Evolutionary conservation across 2,797 vertebrate genomes (phyloP).

Genomic region (Xenopus petersii): DNA sequence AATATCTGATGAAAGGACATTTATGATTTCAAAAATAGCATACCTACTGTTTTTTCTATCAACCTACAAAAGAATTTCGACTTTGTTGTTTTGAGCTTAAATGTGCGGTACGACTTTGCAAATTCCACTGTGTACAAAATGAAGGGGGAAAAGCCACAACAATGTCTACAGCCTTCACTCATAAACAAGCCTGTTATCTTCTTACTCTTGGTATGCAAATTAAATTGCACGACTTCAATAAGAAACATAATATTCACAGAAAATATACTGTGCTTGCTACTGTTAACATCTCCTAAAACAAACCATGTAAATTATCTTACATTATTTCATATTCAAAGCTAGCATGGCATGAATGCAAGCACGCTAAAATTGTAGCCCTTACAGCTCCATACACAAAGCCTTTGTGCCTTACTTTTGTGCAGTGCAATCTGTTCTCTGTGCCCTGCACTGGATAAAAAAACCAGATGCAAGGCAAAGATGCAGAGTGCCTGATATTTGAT

Average conservation of each 20-base stretch:
- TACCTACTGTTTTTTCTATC: conserved; percentile 37
- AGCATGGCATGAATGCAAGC: no score
- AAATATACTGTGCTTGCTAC: not conserved
- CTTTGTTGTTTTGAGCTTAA: conserved; percentile 23
- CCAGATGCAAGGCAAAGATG: no score
- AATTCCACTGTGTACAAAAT: conserved; percentile 1
- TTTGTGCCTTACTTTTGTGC: no score
- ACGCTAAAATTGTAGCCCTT: no score
- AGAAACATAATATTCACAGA: not conserved
- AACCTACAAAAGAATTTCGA: conserved; percentile 34
- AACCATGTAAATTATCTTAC: no score
- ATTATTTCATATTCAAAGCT: no score
- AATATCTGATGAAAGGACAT: conserved; percentile 36
- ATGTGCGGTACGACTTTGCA: conserved; percentile 16
- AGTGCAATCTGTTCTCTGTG: no score
- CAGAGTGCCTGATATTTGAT: no score
- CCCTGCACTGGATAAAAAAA: no score
- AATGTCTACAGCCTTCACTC: conserved; percentile 1
- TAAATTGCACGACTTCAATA: not conserved
- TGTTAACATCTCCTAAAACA: no score
- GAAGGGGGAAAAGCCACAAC: conserved; percentile 1
- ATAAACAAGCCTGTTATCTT: not conserved
- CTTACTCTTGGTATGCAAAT: not conserved
- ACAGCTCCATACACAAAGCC: no score
- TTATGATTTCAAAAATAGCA: conserved; percentile 45